A percentile compares a stretch with the other conserved stretches of the same genome.
Evolutionary conservation across 2,113 vertebrate genomes (phyloP).

Genomic region (Cnemophilus loriae): DNA sequence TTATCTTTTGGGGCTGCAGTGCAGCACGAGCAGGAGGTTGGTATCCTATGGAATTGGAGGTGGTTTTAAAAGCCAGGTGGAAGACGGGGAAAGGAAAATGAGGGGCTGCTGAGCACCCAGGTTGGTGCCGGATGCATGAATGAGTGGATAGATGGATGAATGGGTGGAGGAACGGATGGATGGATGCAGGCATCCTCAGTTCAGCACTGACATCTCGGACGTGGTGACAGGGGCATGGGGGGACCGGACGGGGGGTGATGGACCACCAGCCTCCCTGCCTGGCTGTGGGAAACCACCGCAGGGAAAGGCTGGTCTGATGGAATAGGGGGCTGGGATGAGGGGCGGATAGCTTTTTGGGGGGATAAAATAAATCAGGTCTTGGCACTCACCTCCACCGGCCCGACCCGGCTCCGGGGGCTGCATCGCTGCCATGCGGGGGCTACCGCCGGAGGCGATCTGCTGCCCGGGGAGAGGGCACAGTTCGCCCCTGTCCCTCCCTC

Average conservation of each 20-base stretch:
- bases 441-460: background rate
- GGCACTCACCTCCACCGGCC: background rate
- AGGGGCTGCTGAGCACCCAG: background rate
- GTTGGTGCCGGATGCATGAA: background rate
- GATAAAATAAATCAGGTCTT: background rate
- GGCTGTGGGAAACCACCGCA: background rate
- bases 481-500: background rate
- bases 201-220: background rate
- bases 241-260: accelerated
- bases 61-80: background rate
- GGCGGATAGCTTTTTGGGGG: accelerated
- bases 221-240: background rate
- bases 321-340: accelerated
- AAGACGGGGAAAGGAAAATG: background rate
- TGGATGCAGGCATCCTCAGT: background rate
- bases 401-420: background rate
- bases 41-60: background rate
- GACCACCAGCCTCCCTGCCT: background rate
- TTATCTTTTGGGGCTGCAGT: background rate
- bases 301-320: background rate
- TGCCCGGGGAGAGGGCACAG: background rate
- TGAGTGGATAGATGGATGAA: background rate
- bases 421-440: background rate
- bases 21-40: background rate
- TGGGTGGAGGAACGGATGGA: background rate